These are phyloP conservation scores for Dipodomys stephensi DNA, from an alignment of 2,113 vertebrate species.

Conservation along the genomic window DNA sequence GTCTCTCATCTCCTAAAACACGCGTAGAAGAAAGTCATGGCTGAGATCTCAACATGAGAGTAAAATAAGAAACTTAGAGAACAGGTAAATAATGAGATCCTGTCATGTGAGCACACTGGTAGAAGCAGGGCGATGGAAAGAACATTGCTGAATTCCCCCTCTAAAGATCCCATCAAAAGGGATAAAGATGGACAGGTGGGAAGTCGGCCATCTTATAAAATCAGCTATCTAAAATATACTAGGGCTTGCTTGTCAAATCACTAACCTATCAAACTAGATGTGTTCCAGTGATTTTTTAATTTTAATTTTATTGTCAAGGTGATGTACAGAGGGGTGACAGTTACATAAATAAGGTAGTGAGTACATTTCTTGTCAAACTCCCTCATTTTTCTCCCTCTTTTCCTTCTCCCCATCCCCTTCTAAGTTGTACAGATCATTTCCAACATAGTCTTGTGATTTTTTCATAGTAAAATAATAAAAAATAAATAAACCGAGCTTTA, in stretches of 20 bases:
- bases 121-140: too few relatives aligned
- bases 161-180: not conserved
- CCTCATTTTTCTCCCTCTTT: too few relatives aligned
- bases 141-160: not conserved
- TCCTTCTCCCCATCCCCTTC: too few relatives aligned
- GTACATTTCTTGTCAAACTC: too few relatives aligned
- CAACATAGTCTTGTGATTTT: too few relatives aligned
- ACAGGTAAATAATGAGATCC: not conserved
- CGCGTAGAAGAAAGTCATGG: not conserved
- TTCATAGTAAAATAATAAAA: not conserved
- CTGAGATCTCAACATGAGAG: not conserved
- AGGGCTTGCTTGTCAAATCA: not conserved
- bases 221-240: not conserved
- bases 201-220: not conserved
- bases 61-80: not conserved
- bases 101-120: fast-evolving
- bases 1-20: not conserved
- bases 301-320: too few relatives aligned
- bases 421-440: too few relatives aligned
- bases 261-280: not conserved
- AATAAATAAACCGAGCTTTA: not conserved
- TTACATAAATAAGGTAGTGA: too few relatives aligned
- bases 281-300: not conserved
- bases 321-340: too few relatives aligned
- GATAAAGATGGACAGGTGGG: not conserved